Percentiles rank a stretch among this genome's conserved stretches.
phyloP scores from a whole-genome alignment of 1,140 invertebrate species.

The Ceratina calcarata region DNA sequence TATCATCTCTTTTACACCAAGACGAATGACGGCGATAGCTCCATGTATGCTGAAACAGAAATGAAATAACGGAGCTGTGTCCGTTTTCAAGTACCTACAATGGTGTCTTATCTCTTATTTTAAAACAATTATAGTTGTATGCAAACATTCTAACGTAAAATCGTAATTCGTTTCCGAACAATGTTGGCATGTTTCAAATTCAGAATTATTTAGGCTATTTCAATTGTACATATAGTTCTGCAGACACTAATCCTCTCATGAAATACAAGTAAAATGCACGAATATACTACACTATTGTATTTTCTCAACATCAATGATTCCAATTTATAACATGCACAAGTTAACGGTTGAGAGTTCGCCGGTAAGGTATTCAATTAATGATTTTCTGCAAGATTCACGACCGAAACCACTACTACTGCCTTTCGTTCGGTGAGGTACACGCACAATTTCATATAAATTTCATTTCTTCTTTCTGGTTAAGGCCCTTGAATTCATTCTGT shows the following conservation, averaged over 20 bases:
- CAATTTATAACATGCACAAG: constrained; percentile 59
- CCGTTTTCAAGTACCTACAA: not conserved
- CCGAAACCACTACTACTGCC: constrained; percentile 43
- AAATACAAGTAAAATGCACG: constrained; percentile 55
- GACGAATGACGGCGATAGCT: constrained; percentile 11
- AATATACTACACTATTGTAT: constrained; percentile 58
- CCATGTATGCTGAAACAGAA: not conserved
- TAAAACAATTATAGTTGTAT: constrained; percentile 21
- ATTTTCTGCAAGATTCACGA: constrained; percentile 31
- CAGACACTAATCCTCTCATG: constrained; percentile 46
- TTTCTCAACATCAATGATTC: constrained; percentile 61
- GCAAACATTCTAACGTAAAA: constrained; percentile 11
- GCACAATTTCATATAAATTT: constrained; percentile 56
- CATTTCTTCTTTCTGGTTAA: constrained; percentile 48
- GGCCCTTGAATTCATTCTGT: constrained; percentile 55
- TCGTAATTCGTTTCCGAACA: constrained; percentile 7
- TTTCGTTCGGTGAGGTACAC: constrained; percentile 49
- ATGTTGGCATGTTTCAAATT: constrained; percentile 29
- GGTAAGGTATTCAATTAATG: constrained; percentile 39
- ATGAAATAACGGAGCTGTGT: not conserved
- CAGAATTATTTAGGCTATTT: constrained; percentile 38
- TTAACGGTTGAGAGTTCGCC: constrained; percentile 38
- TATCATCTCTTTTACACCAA: constrained; percentile 8
- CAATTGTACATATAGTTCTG: constrained; percentile 41
- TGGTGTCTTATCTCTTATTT: not conserved